These are phyloP conservation scores for Acrocephalus kingi DNA, from an alignment of 2,113 vertebrate genomes.

Conservation along the genomic window DNA sequence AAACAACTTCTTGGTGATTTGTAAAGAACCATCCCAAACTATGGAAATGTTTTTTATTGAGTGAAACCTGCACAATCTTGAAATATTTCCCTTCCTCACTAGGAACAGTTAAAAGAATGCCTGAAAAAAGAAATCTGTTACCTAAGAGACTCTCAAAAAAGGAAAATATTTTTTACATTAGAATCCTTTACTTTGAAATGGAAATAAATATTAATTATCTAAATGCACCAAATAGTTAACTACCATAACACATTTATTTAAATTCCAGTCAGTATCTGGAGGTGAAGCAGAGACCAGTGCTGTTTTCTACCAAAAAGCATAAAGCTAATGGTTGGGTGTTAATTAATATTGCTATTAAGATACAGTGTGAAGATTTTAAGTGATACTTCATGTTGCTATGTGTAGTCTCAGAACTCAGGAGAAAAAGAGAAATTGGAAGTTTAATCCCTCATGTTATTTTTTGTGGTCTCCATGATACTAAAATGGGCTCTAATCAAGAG, in stretches of 20 bases:
- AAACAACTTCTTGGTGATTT: background rate
- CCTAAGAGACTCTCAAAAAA: background rate
- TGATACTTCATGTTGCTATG: background rate
- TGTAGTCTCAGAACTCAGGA: background rate
- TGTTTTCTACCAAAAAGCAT: background rate
- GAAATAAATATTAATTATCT: conserved; percentile 4
- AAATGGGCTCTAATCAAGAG: background rate
- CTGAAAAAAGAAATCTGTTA: background rate
- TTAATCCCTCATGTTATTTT: background rate
- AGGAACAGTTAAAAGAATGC: background rate
- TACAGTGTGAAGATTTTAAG: background rate
- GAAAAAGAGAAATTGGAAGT: background rate
- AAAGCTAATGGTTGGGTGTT: background rate
- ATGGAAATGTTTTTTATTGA: background rate
- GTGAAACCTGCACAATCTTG: background rate
- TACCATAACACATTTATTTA: background rate
- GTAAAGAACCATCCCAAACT: background rate
- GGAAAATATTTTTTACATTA: background rate
- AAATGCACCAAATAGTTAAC: background rate
- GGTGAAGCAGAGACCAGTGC: background rate
- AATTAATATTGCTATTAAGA: background rate
- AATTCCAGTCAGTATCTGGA: background rate
- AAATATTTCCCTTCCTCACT: background rate
- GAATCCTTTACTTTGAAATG: background rate
- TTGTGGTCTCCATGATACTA: background rate